phyloP scores from a whole-genome alignment of 2,888 invertebrate species.

The Euzetes globulus region DNA sequence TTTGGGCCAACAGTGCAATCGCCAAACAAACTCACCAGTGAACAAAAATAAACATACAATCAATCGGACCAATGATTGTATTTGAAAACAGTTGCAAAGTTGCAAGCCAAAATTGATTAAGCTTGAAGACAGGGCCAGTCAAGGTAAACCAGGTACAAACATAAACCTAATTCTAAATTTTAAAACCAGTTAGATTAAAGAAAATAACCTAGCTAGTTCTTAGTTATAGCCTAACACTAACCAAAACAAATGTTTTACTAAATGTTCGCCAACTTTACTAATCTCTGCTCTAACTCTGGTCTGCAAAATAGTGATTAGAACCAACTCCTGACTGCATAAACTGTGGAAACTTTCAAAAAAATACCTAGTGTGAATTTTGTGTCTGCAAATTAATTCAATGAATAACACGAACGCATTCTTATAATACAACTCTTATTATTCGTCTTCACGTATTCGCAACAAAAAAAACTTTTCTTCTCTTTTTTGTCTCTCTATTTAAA shows the following conservation, averaged over 20 bases:
- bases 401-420: no score
- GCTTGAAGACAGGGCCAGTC: not conserved
- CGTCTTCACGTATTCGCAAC: not conserved
- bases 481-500: no score
- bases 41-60: not conserved
- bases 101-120: no score
- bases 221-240: not conserved
- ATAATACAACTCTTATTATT: no score
- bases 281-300: not conserved
- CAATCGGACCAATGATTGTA: not conserved
- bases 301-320: not conserved
- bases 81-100: no score
- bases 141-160: not conserved
- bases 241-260: not conserved
- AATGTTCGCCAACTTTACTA: not conserved
- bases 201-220: not conserved
- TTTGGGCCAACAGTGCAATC: not conserved
- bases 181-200: no score
- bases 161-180: no score
- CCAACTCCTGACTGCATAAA: not conserved
- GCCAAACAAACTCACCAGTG: no score
- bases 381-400: no score
- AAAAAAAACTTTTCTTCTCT: no score
- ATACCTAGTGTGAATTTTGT: no score
- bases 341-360: no score